Evolutionary conservation across 2,113 vertebrate species (phyloP), one percentile per base, ranked within the genome.

Genomic region (Cygnus atratus): DNA sequence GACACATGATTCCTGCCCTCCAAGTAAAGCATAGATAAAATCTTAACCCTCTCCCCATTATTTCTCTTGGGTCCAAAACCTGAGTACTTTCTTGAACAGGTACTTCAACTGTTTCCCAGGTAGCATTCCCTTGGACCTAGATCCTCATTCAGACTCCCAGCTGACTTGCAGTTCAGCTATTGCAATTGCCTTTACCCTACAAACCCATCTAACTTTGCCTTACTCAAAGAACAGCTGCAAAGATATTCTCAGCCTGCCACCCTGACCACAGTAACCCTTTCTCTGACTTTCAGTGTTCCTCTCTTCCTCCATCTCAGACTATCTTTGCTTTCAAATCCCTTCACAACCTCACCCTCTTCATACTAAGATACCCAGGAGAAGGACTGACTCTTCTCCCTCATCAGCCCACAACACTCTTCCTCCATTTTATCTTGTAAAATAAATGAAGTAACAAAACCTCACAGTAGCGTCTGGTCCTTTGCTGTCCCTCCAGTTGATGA

Each of bases 181-280:
- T 87, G 91, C 93, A 92, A 79, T 54, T 3, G 1, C 87, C 81
- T 57, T 31, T 43, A 84, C 77, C 81, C 89, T 66, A 72, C 62
- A 89, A 63, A 91, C 39, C 48, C 5, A 3, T 35, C 79, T 94
- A 82, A 50, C 94, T 82, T 63, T 79, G 87, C 87, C 93, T 74
- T 92, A 70, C 35, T 87, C 54, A 39, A 55, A 93, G 67, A n/a
- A 58, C 84, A 95, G 84, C 81, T 91, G 80, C 78, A 82, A 81
- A 92, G 3, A 4, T 95, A 95, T 95, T 96, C 94, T 95, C 91
- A 88, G 92, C 89, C 79, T 96, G 77, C 58, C 44, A 76, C 71
- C 58, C 91, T 62, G 81, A 31, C 24, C 79, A 93, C 67, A 77
- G 82, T 93, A 90, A 95, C 85, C 66, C 62, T 13, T 87, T 52